Percentiles rank a stretch among this genome's conserved stretches.
phyloP scores from a whole-genome alignment of 2,797 vertebrate genomes.

The Dicrostonyx torquatus region DNA sequence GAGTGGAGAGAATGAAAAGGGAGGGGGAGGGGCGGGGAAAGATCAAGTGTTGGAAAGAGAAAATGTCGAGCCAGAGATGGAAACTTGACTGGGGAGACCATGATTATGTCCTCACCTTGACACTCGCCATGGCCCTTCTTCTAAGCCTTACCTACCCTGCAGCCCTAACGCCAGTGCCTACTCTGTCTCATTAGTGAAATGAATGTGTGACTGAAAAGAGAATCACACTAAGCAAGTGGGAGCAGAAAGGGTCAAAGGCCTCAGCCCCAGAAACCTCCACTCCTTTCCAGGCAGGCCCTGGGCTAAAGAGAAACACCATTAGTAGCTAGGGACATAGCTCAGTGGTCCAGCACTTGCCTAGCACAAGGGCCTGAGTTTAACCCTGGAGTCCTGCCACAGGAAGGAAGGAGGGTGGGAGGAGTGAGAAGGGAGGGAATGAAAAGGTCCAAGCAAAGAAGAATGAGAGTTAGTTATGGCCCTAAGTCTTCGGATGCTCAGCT shows the following conservation, averaged over 20 bases:
- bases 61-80: not conserved
- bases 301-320: not conserved
- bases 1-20: not conserved
- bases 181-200: not conserved
- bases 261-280: not conserved
- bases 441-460: not conserved
- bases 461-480: not conserved
- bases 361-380: not conserved
- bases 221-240: not conserved
- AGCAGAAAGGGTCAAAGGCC: not conserved
- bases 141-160: not conserved
- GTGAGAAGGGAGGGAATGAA: not conserved
- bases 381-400: not conserved
- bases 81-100: not conserved
- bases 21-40: not conserved
- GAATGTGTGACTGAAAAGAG: not conserved
- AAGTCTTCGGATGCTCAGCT: not conserved
- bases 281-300: not conserved
- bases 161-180: not conserved
- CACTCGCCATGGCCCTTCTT: not conserved
- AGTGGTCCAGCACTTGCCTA: not conserved
- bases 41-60: not conserved
- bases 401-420: not conserved
- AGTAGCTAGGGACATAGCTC: not conserved
- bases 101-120: not conserved